Base-by-base conservation (phyloP, 2,888 invertebrate species). In the Sphinx pinastri region DNA sequence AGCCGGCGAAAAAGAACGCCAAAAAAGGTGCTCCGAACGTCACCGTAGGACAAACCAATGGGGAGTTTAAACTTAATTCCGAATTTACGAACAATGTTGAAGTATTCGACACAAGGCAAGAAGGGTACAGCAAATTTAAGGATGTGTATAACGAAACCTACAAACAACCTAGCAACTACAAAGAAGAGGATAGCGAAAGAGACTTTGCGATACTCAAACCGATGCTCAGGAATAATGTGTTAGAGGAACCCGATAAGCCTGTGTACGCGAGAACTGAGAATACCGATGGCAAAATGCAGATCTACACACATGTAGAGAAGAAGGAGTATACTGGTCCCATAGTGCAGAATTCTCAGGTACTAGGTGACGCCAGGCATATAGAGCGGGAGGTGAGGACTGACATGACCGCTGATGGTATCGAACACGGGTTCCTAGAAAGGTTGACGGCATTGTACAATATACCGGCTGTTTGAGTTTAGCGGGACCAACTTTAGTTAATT, bases 401-500 rank as follows among this genome's bases (percentile, higher is more conserved):
- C 2, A 71, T 89, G 0, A 81, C 84, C 0, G 85, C 86, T 0
- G 93, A 92, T 16, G 75, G 75, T 3, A 86, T 85, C 0, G 93
- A 92, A 68, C 89, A 82, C 38, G 88, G 81, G 0, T 91, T 93
- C 72, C 77, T 93, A 0, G 93, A 93, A 66, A 78, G 87, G 63
- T 75, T 93, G 49, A 90, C 90, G 0, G 91, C 91, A 0, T 77
- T 92, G 31, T 94, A 92, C 69, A 91, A 91, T 75, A 89, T 93
- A 79, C 83, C 92, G 8, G 85, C 90, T 11, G 87, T 88, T 74
- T 88, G 60, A 69, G 58, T 5, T 54, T 45, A 49, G 13, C 13
- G 45, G 47, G 47, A 63, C 47, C 49, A 63, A 63, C 49, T 63
- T 63, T 63, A 63, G 63, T 63, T 49, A 7, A 60, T 47, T 47